phyloP scores from a whole-genome alignment of 2,113 vertebrate genomes.

The Heliornis fulica region DNA sequence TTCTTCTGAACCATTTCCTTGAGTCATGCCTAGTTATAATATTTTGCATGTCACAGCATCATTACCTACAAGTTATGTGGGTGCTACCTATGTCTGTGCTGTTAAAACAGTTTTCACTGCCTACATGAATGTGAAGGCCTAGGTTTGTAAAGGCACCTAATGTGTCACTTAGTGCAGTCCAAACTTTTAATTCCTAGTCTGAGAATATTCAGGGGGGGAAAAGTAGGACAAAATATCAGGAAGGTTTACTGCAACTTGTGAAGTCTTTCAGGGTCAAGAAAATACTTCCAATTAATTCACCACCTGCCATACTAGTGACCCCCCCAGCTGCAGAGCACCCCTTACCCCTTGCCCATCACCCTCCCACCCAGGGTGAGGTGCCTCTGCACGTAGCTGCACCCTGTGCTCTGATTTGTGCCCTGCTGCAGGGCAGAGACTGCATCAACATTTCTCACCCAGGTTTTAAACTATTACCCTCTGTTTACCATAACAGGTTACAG shows the following conservation, averaged over 20 bases:
- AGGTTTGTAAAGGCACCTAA: not conserved
- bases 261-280: not conserved
- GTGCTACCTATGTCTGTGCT: not conserved
- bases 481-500: not conserved
- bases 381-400: fast-evolving
- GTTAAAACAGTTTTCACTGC: not conserved
- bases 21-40: not conserved
- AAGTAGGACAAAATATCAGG: not conserved
- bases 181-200: not conserved
- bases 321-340: not conserved
- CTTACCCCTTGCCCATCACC: not conserved
- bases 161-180: not conserved
- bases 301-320: not conserved
- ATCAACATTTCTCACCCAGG: not conserved
- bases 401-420: not conserved
- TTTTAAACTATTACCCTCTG: fast-evolving
- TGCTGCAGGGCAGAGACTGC: not conserved
- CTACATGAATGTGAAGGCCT: not conserved
- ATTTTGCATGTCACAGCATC: not conserved
- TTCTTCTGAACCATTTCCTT: not conserved
- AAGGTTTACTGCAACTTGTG: not conserved
- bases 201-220: not conserved
- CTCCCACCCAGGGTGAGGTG: fast-evolving
- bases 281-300: not conserved
- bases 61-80: not conserved